Percentiles rank a stretch among this genome's conserved stretches.
phyloP scores from a whole-genome alignment of 2,888 invertebrate genomes.

The Papilio elwesi region DNA sequence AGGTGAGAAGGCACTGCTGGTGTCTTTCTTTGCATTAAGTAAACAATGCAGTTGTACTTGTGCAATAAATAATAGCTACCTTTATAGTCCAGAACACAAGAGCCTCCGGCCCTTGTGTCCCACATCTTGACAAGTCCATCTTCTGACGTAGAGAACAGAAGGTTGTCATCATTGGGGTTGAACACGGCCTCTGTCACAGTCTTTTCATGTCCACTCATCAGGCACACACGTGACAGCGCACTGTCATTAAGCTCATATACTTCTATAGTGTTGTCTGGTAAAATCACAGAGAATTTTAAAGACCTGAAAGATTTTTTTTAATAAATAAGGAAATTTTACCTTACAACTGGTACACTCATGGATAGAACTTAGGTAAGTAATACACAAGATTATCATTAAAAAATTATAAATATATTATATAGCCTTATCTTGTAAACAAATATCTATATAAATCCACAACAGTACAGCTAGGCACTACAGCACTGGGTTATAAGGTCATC shows the following conservation, averaged over 20 bases:
- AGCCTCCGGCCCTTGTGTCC: conserved; percentile 84
- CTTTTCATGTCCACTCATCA: conserved; percentile 75
- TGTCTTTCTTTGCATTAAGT: conserved; percentile 6
- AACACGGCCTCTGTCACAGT: conserved; percentile 84
- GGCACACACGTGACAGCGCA: conserved; percentile 63
- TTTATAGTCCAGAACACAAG: conserved; percentile 68
- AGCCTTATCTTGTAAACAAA: too few relatives aligned
- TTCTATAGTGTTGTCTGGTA: conserved; percentile 70
- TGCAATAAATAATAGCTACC: conserved; percentile 49
- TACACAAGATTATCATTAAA: too few relatives aligned
- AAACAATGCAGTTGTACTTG: not conserved
- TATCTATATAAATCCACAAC: too few relatives aligned
- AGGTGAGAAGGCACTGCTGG: too few relatives aligned
- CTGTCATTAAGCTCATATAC: conserved; percentile 67
- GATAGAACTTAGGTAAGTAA: too few relatives aligned
- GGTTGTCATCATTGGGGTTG: conserved; percentile 81
- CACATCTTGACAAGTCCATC: conserved; percentile 85
- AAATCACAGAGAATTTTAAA: conserved; percentile 65
- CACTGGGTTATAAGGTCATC: too few relatives aligned
- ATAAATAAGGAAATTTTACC: not conserved
- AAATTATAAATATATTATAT: too few relatives aligned
- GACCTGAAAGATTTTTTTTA: conserved; percentile 64
- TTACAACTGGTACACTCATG: not conserved
- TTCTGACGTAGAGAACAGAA: conserved; percentile 84
- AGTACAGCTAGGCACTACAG: too few relatives aligned